phyloP scores from a whole-genome alignment of 2,888 invertebrate genomes.

The Acleris sparsana region DNA sequence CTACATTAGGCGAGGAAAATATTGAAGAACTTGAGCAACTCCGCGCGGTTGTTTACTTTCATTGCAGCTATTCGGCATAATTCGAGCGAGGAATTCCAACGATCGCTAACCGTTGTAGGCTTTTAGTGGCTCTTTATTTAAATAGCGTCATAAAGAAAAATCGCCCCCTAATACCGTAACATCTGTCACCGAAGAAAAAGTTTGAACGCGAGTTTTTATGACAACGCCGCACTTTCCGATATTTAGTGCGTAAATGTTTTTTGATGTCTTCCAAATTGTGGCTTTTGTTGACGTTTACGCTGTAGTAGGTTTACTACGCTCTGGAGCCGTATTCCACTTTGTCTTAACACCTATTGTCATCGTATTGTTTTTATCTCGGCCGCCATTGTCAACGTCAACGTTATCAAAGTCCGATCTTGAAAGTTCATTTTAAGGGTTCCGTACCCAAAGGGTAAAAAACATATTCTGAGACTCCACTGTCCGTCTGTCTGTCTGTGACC shows the following conservation, averaged over 20 bases:
- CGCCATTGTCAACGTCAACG: no score
- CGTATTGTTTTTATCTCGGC: no score
- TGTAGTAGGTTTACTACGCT: constrained; percentile 37
- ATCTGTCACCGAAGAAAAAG: constrained; percentile 72
- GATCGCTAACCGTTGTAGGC: constrained; percentile 45
- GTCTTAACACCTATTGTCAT: no score
- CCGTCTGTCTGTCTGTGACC: no score
- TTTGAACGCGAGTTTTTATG: constrained; percentile 72
- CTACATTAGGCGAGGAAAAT: not conserved
- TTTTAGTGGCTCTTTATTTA: constrained; percentile 70
- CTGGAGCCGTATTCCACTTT: not conserved
- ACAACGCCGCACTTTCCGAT: constrained; percentile 60
- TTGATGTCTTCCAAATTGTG: constrained; percentile 51
- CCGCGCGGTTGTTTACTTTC: constrained; percentile 19
- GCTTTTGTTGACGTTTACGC: constrained; percentile 37
- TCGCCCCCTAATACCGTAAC: constrained; percentile 68
- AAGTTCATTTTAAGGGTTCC: no score
- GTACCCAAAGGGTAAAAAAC: no score
- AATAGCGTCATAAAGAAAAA: constrained; percentile 75
- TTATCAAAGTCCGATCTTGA: no score
- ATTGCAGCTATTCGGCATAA: constrained; percentile 38
- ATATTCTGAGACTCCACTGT: no score
- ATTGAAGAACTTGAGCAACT: constrained; percentile 2
- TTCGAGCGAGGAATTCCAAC: constrained; percentile 50
- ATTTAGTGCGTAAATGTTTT: constrained; percentile 67